Base-by-base conservation (phyloP, 1,140 invertebrate genomes). In the Galleria mellonella region DNA sequence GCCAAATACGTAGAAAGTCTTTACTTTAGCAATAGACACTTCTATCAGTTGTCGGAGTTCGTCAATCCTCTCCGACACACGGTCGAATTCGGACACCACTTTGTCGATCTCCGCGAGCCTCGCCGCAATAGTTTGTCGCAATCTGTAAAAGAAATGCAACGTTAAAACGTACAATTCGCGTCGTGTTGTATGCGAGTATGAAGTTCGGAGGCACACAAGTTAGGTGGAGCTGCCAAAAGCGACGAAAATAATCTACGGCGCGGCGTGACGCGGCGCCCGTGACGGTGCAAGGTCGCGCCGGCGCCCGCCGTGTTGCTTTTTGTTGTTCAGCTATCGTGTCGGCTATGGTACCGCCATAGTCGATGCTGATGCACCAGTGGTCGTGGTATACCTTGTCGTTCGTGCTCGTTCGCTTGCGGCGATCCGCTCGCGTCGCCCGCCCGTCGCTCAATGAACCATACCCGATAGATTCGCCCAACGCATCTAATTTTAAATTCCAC, bases 1-100 rank as follows among this genome's bases (percentile, higher is more conserved):
- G 54, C 90, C 92, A 76, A 91, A 94, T 0, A 94, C 90, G 88
- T 94, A 92, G 50, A 94, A 89, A 35, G 84, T 76, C 29, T 87
- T 87, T 17, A 94, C 89, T 69, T 91, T 88, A 23, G 88, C 84
- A 49, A 91, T 87, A 30, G 92, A 75, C 17, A 88, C 86, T 57
- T 90, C 89, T 39, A 95, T 86, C 48, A 88, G 84, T 43, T 89
- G 87, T 53, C 90, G 90, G 55, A 93, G 82, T 43, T 88, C 72
- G 32, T 90, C 89, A 46, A 94, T 91, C 53, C 89, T 88, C 58
- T 87, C 85, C 62, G 93, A 89, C 51, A 83, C 76, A 48, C 77
- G 82, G 56, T 85, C 82, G 59, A 85, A 83, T 66, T 85, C 70
- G 56, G 78, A 83, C 47, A 83, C 75, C 31, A 81, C 77, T 50